A percentile compares a stretch with the other conserved stretches of the same genome.
Evolutionary conservation across 2,797 vertebrate genomes (phyloP).

Genomic region (Echeneis naucrates): DNA sequence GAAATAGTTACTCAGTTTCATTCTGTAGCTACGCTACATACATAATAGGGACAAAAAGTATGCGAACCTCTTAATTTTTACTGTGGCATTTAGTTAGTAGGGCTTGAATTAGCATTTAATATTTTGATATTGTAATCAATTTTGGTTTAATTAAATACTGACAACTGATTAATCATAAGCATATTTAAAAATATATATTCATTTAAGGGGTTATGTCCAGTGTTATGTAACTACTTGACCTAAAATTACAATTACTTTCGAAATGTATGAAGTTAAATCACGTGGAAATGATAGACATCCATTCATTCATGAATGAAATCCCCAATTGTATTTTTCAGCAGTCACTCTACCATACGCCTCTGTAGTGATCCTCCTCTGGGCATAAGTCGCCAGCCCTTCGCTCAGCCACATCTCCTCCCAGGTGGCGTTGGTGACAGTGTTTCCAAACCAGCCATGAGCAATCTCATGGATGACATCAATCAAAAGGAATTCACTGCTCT

Average conservation of each 20-base stretch:
- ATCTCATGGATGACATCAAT: constrained; percentile 96
- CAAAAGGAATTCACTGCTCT: constrained; percentile 95
- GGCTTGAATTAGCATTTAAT: no score
- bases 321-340: background rate
- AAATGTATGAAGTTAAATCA: no score
- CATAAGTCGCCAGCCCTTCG: constrained; percentile 95
- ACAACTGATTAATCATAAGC: no score
- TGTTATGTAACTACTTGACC: no score
- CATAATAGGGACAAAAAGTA: background rate
- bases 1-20: background rate
- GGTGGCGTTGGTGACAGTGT: constrained; percentile 95
- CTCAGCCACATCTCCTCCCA: constrained; percentile 99
- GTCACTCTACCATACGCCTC: constrained; percentile 88
- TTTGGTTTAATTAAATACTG: no score
- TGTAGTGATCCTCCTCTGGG: constrained; percentile 95
- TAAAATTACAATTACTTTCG: no score
- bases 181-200: no score
- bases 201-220: no score
- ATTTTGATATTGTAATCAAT: no score
- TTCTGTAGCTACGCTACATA: background rate
- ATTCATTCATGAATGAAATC: no score
- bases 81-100: no score
- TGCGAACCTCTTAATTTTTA: background rate
- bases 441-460: constrained; percentile 97
- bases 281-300: no score